These are phyloP conservation scores for Hyles euphorbiae DNA, from an alignment of 1,140 invertebrate species.

Conservation along the genomic window DNA sequence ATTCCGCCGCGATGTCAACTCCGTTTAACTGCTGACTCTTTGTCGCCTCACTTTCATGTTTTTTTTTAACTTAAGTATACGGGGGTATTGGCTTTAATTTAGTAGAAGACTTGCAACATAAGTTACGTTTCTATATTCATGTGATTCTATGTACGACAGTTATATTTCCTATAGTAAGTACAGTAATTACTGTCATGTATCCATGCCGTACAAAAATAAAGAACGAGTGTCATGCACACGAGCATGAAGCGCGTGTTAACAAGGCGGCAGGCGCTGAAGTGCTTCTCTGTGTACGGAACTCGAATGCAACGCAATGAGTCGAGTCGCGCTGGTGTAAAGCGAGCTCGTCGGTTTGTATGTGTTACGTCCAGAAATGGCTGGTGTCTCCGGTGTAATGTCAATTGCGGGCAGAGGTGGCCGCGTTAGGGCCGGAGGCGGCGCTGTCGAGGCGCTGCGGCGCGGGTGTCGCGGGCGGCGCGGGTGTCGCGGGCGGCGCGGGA, in stretches of 20 bases:
- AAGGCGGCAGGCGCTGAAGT: no score
- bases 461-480: conserved; percentile 21
- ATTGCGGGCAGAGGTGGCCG: conserved; percentile 38
- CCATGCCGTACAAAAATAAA: no score
- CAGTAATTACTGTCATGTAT: no score
- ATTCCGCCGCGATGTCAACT: not conserved
- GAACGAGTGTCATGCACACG: no score
- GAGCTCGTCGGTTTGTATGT: conserved; percentile 12
- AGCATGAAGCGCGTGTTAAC: no score
- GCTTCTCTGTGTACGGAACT: conserved; percentile 4
- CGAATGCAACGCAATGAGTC: conserved; percentile 1
- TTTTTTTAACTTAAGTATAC: not conserved
- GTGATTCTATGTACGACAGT: no score
- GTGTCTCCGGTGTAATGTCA: conserved; percentile 41
- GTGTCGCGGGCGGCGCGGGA: conserved; percentile 24
- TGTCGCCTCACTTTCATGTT: not conserved
- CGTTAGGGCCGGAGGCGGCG: conserved; percentile 23
- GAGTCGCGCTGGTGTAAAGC: conserved; percentile 8
- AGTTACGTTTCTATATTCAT: no score
- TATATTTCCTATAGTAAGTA: no score
- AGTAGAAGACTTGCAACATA: no score
- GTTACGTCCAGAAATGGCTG: conserved; percentile 26
- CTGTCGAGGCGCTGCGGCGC: conserved; percentile 27
- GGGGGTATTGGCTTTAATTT: no score
- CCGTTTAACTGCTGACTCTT: not conserved